Evolutionary conservation across 1,140 invertebrate species (phyloP), one percentile per base, ranked within the genome.

Genomic region (Tribolium madens): DNA sequence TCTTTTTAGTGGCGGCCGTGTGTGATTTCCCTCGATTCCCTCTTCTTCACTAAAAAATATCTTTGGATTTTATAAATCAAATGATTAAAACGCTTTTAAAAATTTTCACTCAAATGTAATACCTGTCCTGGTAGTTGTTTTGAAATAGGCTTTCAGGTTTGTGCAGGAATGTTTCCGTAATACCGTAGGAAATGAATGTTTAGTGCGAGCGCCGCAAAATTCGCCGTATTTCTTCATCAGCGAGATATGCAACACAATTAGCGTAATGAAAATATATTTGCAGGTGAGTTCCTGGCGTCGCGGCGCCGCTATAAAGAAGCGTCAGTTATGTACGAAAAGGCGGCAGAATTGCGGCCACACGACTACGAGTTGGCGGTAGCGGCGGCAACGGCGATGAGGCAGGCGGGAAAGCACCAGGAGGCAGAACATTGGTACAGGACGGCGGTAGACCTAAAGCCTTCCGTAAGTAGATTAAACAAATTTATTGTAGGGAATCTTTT

Each of bases 251-350:
- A 71, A 31, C 42, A 31, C 72, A 74, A 74, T 79, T 79, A 79
- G 70, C 53, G 69, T 79, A 79, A 79, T 79, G 77, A 79, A 53
- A 79, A 77, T 72, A 33, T 75, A 79, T 79, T 87, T 87, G 2
- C 87, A 98, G 96, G 95, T 82, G 92, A 97, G 87, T 97, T 97
- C 85, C 88, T 97, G 75, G 90, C 92, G 71, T 92, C 95, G 72
- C 90, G 92, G 79, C 91, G 92, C 5, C 88, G 95, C 26, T 88
- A 93, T 80, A 87, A 90, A 17, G 96, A 98, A 84, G 95, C 96
- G n/a, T 94, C 94, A 0, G 89, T 91, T 15, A 90, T 94, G 77
- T 93, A 95, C 81, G 87, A 94, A 12, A 87, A 89, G 72, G 95
- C 95, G 0, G 92, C 94, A 0, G 88, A 93, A 75, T 85, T 97